Evolutionary conservation across 2,797 vertebrate genomes (phyloP).

Genomic region (Mergus octosetaceus): DNA sequence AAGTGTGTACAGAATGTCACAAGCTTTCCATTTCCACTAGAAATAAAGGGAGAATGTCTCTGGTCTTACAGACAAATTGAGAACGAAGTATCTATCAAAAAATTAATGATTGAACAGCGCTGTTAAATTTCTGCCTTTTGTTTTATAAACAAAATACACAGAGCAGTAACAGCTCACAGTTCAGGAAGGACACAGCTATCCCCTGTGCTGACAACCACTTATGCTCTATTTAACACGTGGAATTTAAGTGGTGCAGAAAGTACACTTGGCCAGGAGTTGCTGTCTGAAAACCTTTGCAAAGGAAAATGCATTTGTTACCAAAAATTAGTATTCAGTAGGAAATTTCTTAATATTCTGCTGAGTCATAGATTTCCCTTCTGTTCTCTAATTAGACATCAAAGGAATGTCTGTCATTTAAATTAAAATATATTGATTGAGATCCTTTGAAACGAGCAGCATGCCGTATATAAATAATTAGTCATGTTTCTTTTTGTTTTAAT

Average conservation of each 20-base stretch:
- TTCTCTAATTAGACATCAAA: slow-evolving; percentile 40
- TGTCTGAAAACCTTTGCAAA: slow-evolving; percentile 7
- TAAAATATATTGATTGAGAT: neutral
- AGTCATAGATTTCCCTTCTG: neutral
- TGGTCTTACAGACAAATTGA: neutral
- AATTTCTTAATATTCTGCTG: neutral
- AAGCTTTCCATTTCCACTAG: neutral
- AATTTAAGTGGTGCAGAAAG: slow-evolving; percentile 49
- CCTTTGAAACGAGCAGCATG: slow-evolving; percentile 27
- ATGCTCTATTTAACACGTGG: slow-evolving; percentile 57
- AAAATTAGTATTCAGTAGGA: slow-evolving; percentile 25
- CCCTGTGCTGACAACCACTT: slow-evolving; percentile 42
- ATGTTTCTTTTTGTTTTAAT: slow-evolving; percentile 53
- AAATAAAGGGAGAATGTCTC: neutral
- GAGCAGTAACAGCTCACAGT: slow-evolving; percentile 27
- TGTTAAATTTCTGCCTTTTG: slow-evolving; percentile 50
- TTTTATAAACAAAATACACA: slow-evolving; percentile 8
- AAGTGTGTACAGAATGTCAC: neutral
- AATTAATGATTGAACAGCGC: slow-evolving; percentile 20
- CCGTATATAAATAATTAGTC: slow-evolving; percentile 23
- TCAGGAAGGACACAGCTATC: slow-evolving; percentile 36
- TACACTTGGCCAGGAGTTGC: slow-evolving; percentile 28
- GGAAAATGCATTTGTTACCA: slow-evolving; percentile 26
- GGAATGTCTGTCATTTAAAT: slow-evolving; percentile 15
- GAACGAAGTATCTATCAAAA: slow-evolving; percentile 21